Conservation (phyloP, 2,888 invertebrate species). For the Corythucha ciliata region DNA sequence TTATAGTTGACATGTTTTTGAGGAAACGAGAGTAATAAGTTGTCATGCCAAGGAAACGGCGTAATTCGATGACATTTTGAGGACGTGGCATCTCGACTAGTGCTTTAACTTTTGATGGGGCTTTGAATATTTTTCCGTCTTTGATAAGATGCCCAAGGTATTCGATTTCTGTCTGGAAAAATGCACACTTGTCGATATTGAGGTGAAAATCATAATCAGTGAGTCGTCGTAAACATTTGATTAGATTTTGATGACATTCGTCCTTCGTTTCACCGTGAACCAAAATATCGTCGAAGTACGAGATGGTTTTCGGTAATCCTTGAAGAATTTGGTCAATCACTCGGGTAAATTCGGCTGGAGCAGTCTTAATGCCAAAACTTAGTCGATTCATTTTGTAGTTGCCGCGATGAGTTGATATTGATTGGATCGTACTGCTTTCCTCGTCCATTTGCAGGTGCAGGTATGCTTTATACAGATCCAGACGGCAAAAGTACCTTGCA, state of each 20-base stretch:
- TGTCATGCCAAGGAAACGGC: conserved; percentile 7
- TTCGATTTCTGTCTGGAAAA: conserved; percentile 6
- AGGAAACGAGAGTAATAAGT: conserved; percentile 11
- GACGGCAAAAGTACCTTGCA: conserved; percentile 23
- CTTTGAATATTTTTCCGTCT: conserved; percentile 16
- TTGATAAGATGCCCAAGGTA: not conserved
- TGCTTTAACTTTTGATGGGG: conserved; percentile 25
- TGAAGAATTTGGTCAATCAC: conserved; percentile 20
- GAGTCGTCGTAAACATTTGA: not conserved
- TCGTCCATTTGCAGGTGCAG: conserved; percentile 7
- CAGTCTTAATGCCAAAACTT: conserved; percentile 9
- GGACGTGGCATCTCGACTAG: conserved; percentile 22
- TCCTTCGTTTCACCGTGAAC: conserved; percentile 2
- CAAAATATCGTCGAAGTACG: not conserved
- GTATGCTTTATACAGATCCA: not conserved
- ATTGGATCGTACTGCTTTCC: conserved; percentile 5
- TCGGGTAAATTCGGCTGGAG: not conserved
- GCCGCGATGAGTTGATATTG: conserved; percentile 5
- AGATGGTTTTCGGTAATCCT: conserved; percentile 11
- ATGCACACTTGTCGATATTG: not conserved
- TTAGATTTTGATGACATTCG: not conserved
- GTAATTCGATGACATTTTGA: conserved; percentile 22
- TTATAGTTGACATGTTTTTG: not conserved
- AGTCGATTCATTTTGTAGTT: not conserved
- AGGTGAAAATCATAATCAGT: not conserved